phyloP scores from a whole-genome alignment of 1,140 invertebrate genomes.

The Calosoma granatense region DNA sequence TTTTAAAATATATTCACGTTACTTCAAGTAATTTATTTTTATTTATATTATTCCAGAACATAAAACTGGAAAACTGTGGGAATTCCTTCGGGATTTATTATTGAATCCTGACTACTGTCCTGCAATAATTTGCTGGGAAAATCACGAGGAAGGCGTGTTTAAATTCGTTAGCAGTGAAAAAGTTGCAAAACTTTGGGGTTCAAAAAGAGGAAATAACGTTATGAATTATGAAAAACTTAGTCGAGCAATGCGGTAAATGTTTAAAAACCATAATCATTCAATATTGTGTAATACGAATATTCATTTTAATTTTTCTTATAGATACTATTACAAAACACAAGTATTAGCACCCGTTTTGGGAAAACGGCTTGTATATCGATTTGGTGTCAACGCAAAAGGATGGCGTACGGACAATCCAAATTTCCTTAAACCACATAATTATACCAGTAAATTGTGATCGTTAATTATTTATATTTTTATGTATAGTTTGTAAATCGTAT shows the following conservation, averaged over 20 bases:
- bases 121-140: conserved; percentile 77
- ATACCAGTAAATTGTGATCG: conserved; percentile 4
- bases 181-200: conserved; percentile 82
- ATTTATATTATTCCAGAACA: conserved; percentile 10
- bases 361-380: conserved; percentile 75
- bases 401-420: conserved; percentile 16
- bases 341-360: conserved; percentile 73
- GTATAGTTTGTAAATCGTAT: neutral
- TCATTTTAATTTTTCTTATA: conserved; percentile 29
- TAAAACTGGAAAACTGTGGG: conserved; percentile 32
- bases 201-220: conserved; percentile 67
- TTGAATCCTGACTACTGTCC: conserved; percentile 67
- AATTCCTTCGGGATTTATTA: conserved; percentile 72
- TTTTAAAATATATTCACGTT: too few species aligned
- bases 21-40: too few species aligned
- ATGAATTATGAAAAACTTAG: conserved; percentile 94
- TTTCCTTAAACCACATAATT: conserved; percentile 13
- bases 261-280: neutral
- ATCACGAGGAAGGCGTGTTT: conserved; percentile 74
- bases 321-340: conserved; percentile 78
- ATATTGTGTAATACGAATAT: neutral
- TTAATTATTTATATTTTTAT: neutral
- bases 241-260: conserved; percentile 72
- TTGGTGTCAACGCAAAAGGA: conserved; percentile 57
- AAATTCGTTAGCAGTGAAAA: conserved; percentile 84